These are phyloP conservation scores for Notamacropus eugenii DNA, from an alignment of 2,797 vertebrate genomes.

Conservation along the genomic window DNA sequence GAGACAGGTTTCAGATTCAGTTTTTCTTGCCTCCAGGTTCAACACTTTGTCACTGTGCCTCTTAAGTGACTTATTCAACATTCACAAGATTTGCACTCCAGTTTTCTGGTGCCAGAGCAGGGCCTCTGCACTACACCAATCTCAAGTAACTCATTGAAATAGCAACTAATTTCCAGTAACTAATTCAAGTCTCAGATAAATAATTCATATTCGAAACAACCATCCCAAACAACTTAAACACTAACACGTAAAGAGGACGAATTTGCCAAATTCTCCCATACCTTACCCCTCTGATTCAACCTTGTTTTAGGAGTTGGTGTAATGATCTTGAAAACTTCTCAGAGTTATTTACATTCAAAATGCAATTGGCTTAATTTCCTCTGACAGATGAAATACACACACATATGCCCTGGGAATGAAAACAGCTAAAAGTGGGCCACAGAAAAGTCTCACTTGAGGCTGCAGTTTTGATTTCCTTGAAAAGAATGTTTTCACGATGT, in stretches of 20 bases:
- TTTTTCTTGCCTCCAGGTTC: neutral
- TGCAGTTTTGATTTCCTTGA: conserved; percentile 36
- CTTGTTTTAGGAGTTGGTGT: conserved; percentile 37
- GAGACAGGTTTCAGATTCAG: neutral
- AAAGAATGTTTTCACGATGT: neutral
- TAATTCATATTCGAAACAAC: conserved; percentile 3
- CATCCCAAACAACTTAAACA: conserved; percentile 19
- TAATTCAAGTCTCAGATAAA: conserved; percentile 3
- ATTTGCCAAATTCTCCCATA: conserved; percentile 26
- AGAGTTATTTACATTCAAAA: conserved; percentile 65
- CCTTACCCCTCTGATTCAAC: conserved; percentile 31
- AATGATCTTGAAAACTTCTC: conserved; percentile 34
- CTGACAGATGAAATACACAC: conserved; percentile 61
- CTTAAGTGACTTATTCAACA: neutral
- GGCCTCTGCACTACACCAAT: neutral
- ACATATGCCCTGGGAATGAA: neutral
- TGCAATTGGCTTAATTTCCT: conserved; percentile 56
- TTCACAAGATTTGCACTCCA: neutral
- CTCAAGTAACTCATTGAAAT: neutral
- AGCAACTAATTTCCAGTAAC: neutral
- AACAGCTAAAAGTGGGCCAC: neutral
- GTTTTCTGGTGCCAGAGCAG: neutral
- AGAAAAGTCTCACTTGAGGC: conserved; percentile 33
- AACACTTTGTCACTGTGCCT: neutral
- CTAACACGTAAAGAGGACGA: neutral